phyloP scores from a whole-genome alignment of 1,140 invertebrate genomes.

The Euschistus heros region DNA sequence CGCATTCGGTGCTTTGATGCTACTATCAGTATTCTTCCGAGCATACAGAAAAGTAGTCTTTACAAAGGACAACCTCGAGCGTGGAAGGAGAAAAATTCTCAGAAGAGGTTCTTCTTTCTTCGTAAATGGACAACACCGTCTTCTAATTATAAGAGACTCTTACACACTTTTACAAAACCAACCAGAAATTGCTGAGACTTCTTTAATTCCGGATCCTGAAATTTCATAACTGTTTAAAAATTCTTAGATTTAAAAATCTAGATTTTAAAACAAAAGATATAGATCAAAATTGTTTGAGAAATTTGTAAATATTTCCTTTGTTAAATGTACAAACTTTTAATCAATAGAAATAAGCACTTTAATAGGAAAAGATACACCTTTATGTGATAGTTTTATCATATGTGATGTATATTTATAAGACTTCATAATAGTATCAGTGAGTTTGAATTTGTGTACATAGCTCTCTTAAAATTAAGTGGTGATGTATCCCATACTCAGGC shows the following conservation, averaged over 20 bases:
- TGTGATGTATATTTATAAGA: too few relatives aligned
- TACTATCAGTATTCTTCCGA: slow-evolving; percentile 53
- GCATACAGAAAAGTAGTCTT: slow-evolving; percentile 64
- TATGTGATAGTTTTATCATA: neutral
- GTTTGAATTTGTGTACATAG: too few relatives aligned
- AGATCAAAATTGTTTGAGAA: neutral
- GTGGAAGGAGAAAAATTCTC: slow-evolving; percentile 49
- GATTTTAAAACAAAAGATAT: too few relatives aligned
- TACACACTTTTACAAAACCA: slow-evolving; percentile 42
- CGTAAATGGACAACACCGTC: slow-evolving; percentile 53
- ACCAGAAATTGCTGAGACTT: slow-evolving; percentile 28
- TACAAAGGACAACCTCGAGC: slow-evolving; percentile 57
- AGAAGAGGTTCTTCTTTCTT: slow-evolving; percentile 58
- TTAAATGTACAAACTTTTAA: neutral
- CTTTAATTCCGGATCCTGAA: slow-evolving; percentile 27
- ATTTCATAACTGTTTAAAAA: neutral
- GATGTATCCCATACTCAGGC: neutral
- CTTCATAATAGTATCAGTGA: too few relatives aligned
- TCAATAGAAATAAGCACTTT: neutral
- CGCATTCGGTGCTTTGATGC: slow-evolving; percentile 48
- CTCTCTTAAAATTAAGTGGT: neutral
- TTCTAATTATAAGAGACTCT: slow-evolving; percentile 48
- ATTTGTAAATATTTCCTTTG: neutral
- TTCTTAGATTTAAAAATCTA: neutral
- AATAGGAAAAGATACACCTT: neutral